Evolutionary conservation across 35 echinoderm and acorn worm species (phyloP).

Genomic region (Acanthaster planci): DNA sequence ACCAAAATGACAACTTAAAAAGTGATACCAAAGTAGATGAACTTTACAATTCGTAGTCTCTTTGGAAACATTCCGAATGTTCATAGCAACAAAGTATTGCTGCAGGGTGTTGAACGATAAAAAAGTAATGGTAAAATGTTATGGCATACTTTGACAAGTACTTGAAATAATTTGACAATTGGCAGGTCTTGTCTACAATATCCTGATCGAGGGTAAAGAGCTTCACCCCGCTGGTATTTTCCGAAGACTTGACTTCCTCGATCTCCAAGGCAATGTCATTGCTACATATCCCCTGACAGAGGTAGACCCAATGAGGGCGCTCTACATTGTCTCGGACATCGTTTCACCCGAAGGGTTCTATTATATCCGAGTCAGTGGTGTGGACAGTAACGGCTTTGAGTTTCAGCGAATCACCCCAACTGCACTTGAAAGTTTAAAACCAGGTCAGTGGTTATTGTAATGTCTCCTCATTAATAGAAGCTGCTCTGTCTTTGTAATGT

Average conservation of each 20-base stretch:
- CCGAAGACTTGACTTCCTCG: conserved; percentile 73
- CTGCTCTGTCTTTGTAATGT: too few species aligned
- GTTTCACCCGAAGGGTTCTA: conserved; percentile 80
- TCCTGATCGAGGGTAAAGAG: conserved; percentile 68
- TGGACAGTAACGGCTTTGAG: conserved; percentile 63
- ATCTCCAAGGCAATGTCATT: conserved; percentile 73
- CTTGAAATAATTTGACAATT: not conserved
- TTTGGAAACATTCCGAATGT: too few species aligned
- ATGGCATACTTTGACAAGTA: too few species aligned
- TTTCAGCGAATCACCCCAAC: conserved; percentile 76
- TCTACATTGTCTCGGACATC: conserved; percentile 67
- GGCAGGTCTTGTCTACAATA: conserved; percentile 73
- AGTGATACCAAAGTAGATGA: too few species aligned
- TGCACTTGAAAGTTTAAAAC: conserved; percentile 66
- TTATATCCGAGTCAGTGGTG: conserved; percentile 75
- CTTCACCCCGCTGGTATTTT: conserved; percentile 64
- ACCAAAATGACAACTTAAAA: too few species aligned
- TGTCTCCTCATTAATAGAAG: too few species aligned
- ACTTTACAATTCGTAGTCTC: too few species aligned
- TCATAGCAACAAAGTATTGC: too few species aligned
- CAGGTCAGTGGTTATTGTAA: conserved; percentile 64
- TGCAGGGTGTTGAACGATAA: too few species aligned
- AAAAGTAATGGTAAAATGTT: too few species aligned
- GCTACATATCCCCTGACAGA: conserved; percentile 41
- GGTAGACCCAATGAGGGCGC: conserved; percentile 18